Conservation (phyloP, 2,113 vertebrate genomes). For the Platichthys stellatus region DNA sequence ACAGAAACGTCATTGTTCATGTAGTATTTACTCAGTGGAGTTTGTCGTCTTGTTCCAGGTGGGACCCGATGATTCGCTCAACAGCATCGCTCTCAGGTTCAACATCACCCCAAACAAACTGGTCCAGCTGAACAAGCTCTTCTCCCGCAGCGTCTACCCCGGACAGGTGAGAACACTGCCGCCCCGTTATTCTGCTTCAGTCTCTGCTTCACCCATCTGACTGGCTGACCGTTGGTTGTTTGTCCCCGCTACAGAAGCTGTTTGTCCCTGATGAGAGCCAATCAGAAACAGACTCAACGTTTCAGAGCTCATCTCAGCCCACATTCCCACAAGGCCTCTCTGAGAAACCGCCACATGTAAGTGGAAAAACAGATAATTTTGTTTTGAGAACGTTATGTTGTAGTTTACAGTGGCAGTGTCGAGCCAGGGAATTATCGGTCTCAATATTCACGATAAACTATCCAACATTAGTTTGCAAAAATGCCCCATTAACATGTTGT, state of each 20-base stretch:
- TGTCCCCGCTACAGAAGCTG: conserved; percentile 83
- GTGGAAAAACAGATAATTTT: conserved; percentile 32
- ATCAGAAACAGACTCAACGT: conserved; percentile 71
- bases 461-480: too few relatives aligned
- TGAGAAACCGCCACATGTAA: conserved; percentile 84
- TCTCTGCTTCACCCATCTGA: background rate
- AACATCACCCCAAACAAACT: conserved; percentile 96
- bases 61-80: conserved; percentile 89
- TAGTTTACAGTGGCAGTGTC: too few relatives aligned
- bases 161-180: conserved; percentile 87
- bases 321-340: conserved; percentile 80
- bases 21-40: background rate
- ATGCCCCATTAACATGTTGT: too few relatives aligned
- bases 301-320: conserved; percentile 47
- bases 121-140: conserved; percentile 96
- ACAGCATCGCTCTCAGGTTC: conserved; percentile 94
- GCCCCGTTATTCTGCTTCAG: background rate
- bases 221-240: background rate
- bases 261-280: conserved; percentile 90
- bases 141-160: conserved; percentile 91
- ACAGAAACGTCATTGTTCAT: background rate
- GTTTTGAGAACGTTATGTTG: background rate
- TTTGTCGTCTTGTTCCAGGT: conserved; percentile 80
- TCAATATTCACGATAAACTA: too few relatives aligned
- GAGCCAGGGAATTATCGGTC: too few relatives aligned